phyloP scores from a whole-genome alignment of 2,797 vertebrate genomes.

The Acipenser ruthenus region DNA sequence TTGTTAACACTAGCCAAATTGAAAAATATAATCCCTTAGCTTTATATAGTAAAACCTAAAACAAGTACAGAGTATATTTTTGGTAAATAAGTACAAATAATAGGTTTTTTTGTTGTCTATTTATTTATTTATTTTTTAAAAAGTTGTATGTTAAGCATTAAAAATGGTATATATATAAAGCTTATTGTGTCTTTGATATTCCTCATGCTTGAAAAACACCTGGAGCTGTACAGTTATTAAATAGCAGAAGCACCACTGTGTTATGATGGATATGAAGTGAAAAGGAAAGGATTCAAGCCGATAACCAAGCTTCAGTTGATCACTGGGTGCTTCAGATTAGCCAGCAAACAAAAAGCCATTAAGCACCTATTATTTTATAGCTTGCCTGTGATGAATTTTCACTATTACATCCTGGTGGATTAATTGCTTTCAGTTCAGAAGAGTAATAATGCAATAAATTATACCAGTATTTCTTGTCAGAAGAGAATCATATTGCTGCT shows the following conservation, averaged over 20 bases:
- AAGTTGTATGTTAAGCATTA: too few species aligned
- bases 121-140: too few species aligned
- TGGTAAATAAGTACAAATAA: too few species aligned
- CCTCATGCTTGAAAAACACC: too few species aligned
- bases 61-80: too few species aligned
- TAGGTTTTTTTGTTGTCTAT: too few species aligned
- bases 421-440: constrained; percentile 73
- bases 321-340: constrained; percentile 56
- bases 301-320: constrained; percentile 44
- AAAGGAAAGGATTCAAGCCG: constrained; percentile 30
- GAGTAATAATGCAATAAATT: constrained; percentile 82
- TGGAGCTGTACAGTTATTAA: not conserved
- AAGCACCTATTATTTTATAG: constrained; percentile 70
- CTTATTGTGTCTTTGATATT: too few species aligned
- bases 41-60: too few species aligned
- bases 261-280: constrained; percentile 16
- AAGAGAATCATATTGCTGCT: constrained; percentile 58
- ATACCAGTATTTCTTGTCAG: constrained; percentile 72
- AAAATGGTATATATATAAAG: too few species aligned
- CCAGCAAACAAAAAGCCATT: constrained; percentile 63
- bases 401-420: constrained; percentile 64
- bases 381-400: constrained; percentile 68
- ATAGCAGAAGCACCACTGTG: not conserved
- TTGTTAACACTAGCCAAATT: too few species aligned
- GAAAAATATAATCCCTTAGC: too few species aligned